A percentile compares a stretch with the other conserved stretches of the same genome.
phyloP scores from a whole-genome alignment of 2,113 vertebrate genomes.

The Climacteris rufus region DNA sequence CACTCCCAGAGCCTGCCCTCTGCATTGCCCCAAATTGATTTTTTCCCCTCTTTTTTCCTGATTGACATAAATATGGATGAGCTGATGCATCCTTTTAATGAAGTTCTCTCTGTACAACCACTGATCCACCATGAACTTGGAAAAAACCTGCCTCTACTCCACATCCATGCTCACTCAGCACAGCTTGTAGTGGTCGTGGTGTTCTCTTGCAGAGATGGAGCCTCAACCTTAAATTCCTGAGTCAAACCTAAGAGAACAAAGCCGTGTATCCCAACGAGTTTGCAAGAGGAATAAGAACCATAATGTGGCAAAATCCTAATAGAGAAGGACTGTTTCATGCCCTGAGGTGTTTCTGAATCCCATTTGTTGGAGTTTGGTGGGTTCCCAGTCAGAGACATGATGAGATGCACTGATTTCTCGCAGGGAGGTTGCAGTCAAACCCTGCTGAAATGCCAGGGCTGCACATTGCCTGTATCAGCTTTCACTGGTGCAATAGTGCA shows the following conservation, averaged over 20 bases:
- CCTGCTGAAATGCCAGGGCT: neutral
- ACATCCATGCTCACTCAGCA: neutral
- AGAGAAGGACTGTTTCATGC: neutral
- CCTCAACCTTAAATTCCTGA: neutral
- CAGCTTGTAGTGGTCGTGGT: neutral
- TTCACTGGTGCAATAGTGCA: neutral
- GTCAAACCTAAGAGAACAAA: neutral
- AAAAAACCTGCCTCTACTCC: neutral
- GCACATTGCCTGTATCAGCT: fast-evolving
- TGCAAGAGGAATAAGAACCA: neutral
- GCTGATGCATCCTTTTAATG: fast-evolving
- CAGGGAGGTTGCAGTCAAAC: neutral
- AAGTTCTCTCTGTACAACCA: neutral
- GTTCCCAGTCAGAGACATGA: neutral
- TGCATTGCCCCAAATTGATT: neutral
- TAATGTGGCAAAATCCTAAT: neutral
- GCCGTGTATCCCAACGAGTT: fast-evolving
- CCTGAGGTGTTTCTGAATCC: neutral
- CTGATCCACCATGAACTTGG: neutral
- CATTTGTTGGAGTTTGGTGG: neutral
- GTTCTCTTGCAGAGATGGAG: neutral
- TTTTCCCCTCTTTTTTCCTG: neutral
- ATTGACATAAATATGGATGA: neutral
- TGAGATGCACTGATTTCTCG: neutral
- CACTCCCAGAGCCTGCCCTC: neutral